These are phyloP conservation scores for Rhinogobius similis DNA, from an alignment of 2,113 vertebrate genomes.

Conservation along the genomic window DNA sequence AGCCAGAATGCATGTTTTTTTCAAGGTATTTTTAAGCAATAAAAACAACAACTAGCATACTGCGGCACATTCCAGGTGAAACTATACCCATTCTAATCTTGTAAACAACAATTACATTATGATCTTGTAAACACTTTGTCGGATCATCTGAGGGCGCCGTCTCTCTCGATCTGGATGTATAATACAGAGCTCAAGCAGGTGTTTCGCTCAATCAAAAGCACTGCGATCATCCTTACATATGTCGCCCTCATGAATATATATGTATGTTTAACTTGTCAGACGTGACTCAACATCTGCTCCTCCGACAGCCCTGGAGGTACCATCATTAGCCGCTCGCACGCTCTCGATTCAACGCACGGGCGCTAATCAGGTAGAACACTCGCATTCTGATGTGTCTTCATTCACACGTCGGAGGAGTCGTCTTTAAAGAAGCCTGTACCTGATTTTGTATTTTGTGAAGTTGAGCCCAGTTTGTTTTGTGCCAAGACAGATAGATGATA, in stretches of 20 bases:
- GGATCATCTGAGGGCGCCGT: constrained; percentile 33
- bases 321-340: constrained; percentile 28
- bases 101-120: too few relatives aligned
- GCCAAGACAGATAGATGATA: too few relatives aligned
- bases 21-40: too few relatives aligned
- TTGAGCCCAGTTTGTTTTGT: too few relatives aligned
- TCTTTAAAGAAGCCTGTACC: too few relatives aligned
- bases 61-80: too few relatives aligned
- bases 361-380: constrained; percentile 20
- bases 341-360: constrained; percentile 19
- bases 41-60: too few relatives aligned
- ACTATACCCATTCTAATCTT: too few relatives aligned
- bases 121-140: neutral
- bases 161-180: neutral
- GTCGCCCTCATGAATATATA: constrained; percentile 15
- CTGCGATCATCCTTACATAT: constrained; percentile 24
- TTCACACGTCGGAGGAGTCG: too few relatives aligned
- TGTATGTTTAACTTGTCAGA: constrained; percentile 37
- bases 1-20: too few relatives aligned
- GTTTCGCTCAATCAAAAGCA: constrained; percentile 20
- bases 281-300: constrained; percentile 41
- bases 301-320: constrained; percentile 19
- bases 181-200: constrained; percentile 26
- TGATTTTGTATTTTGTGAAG: too few relatives aligned
- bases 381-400: neutral